These are phyloP conservation scores for Plectropomus leopardus DNA, from an alignment of 2,113 vertebrate species.

Conservation along the genomic window DNA sequence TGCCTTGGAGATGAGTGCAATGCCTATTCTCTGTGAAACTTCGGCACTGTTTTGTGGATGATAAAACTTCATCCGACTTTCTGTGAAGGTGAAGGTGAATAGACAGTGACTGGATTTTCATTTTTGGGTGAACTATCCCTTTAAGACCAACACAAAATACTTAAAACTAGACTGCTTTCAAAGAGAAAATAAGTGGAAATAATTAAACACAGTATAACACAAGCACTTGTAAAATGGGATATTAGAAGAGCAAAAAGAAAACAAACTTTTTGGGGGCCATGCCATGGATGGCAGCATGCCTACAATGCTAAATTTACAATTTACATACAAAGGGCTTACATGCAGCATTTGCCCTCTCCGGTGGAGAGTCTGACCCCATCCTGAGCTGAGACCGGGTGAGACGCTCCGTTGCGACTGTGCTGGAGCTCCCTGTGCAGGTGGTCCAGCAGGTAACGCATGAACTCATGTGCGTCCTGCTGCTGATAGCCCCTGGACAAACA, in stretches of 20 bases:
- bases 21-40: too few relatives aligned
- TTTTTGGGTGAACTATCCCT: too few relatives aligned
- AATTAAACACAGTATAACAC: not conserved
- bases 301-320: not conserved
- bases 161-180: not conserved
- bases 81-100: too few relatives aligned
- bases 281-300: not conserved
- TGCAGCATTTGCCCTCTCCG: conserved; percentile 90
- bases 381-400: conserved; percentile 85
- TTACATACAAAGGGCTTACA: conserved; percentile 86
- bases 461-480: conserved; percentile 98
- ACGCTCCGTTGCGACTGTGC: conserved; percentile 89
- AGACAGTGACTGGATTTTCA: too few relatives aligned
- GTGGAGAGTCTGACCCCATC: conserved; percentile 86
- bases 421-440: conserved; percentile 98
- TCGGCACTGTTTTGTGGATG: too few relatives aligned
- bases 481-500: conserved; percentile 92
- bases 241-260: not conserved
- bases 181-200: not conserved
- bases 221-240: not conserved
- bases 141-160: too few relatives aligned
- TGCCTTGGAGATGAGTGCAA: too few relatives aligned
- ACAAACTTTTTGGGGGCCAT: not conserved
- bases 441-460: conserved; percentile 98
- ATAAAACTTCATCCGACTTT: too few relatives aligned